These are phyloP conservation scores for Colletes latitarsis DNA, from an alignment of 1,140 invertebrate genomes.

Conservation along the genomic window DNA sequence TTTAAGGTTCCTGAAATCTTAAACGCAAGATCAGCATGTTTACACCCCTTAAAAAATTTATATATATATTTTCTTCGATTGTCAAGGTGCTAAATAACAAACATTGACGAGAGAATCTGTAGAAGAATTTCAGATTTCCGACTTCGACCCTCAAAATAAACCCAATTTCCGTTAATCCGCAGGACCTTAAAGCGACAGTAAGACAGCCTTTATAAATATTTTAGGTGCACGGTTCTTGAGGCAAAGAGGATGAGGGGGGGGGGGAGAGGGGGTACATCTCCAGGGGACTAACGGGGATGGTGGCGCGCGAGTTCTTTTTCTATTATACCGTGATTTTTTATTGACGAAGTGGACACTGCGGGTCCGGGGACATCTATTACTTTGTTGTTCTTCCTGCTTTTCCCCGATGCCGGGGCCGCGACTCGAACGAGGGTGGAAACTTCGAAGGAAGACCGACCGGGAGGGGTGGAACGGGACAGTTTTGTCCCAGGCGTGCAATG, in stretches of 20 bases:
- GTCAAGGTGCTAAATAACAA: no score
- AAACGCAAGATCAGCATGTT: no score
- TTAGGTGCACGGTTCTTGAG: constrained; percentile 31
- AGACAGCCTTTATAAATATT: constrained; percentile 57
- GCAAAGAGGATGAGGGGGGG: constrained; percentile 1
- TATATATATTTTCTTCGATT: no score
- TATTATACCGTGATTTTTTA: constrained; percentile 81
- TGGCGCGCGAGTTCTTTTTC: constrained; percentile 70
- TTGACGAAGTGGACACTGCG: constrained; percentile 80
- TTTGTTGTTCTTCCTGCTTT: constrained; percentile 75
- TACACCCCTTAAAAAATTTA: no score
- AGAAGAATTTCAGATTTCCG: no score
- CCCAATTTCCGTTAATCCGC: constrained; percentile 39
- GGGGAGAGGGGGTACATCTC: constrained; percentile 47
- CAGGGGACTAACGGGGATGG: constrained; percentile 33
- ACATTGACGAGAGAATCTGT: no score
- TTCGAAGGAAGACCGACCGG: constrained; percentile 55
- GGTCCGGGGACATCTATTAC: constrained; percentile 80
- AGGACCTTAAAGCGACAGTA: constrained; percentile 4
- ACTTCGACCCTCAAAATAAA: neutral
- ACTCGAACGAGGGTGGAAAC: constrained; percentile 65
- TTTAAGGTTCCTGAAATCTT: no score
- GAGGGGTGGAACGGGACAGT: constrained; percentile 63
- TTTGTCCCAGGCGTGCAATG: constrained; percentile 80
- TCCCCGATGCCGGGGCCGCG: constrained; percentile 29